Percentiles rank a stretch among this genome's conserved stretches.
These are phyloP conservation scores for Taurulus bubalis DNA, from an alignment of 2,113 vertebrate species.

Conservation along the genomic window DNA sequence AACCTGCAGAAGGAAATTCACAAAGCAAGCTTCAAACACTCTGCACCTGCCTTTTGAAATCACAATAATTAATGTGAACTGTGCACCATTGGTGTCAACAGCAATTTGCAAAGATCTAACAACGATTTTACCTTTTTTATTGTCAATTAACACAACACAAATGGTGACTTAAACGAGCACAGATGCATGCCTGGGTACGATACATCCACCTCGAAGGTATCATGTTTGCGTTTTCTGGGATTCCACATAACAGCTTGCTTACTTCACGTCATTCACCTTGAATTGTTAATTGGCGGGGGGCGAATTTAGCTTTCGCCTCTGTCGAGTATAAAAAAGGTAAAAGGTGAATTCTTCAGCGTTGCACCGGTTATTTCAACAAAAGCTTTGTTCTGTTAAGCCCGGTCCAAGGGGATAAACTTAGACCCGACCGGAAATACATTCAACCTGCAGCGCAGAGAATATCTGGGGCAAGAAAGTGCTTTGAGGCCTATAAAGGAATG, in stretches of 20 bases:
- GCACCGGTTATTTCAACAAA: constrained; percentile 36
- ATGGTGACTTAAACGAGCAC: neutral
- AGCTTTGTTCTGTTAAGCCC: constrained; percentile 54
- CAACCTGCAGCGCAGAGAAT: constrained; percentile 47
- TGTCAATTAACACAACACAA: neutral
- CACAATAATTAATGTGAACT: constrained; percentile 29
- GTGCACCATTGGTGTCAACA: constrained; percentile 31
- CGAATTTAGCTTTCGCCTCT: neutral
- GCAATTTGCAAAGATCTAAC: constrained; percentile 18
- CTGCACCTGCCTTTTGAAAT: constrained; percentile 42
- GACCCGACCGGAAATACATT: constrained; percentile 60
- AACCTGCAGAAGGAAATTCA: constrained; percentile 26
- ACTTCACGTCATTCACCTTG: neutral
- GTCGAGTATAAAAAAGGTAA: neutral
- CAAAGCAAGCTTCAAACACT: constrained; percentile 25
- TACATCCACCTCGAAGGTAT: neutral
- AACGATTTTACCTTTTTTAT: constrained; percentile 5
- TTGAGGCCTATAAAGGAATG: constrained; percentile 38
- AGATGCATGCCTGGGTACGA: neutral
- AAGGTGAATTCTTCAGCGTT: neutral
- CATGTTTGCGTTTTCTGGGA: neutral
- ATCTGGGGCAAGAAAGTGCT: constrained; percentile 57
- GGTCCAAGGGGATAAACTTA: constrained; percentile 40
- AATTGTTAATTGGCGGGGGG: neutral
- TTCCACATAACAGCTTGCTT: neutral